Evolutionary conservation across 2,888 invertebrate genomes (phyloP).

Genomic region (Lasius platythorax): DNA sequence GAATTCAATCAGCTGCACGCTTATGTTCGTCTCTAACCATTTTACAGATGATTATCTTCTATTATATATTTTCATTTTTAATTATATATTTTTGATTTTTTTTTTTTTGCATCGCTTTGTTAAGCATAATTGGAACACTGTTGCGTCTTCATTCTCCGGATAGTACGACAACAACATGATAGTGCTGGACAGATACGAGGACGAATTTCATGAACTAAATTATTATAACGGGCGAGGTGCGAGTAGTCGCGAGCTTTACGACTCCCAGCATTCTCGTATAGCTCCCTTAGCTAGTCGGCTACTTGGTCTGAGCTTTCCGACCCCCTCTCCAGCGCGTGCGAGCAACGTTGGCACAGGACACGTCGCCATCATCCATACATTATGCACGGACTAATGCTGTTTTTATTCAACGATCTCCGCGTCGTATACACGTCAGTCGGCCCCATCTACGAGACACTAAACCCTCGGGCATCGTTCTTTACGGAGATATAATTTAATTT

Average conservation of each 20-base stretch:
- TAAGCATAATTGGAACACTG: constrained; percentile 10
- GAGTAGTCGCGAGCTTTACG: constrained; percentile 79
- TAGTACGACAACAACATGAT: constrained; percentile 28
- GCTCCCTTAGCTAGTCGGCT: constrained; percentile 75
- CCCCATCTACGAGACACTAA: constrained; percentile 80
- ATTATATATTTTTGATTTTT: not conserved
- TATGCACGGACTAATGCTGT: constrained; percentile 85
- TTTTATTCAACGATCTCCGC: constrained; percentile 82
- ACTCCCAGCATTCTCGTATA: constrained; percentile 83
- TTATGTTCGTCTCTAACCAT: not conserved
- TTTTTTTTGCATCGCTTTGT: not conserved
- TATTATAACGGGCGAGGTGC: constrained; percentile 81
- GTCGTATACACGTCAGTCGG: constrained; percentile 66
- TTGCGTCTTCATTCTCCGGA: not conserved
- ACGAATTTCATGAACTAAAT: constrained; percentile 82
- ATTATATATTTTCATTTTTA: not conserved
- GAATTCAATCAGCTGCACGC: not conserved
- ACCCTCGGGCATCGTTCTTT: constrained; percentile 82
- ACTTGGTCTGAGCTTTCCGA: constrained; percentile 55
- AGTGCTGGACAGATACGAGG: constrained; percentile 50
- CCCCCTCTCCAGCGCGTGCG: constrained; percentile 33
- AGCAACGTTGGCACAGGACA: constrained; percentile 64
- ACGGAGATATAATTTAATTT: constrained; percentile 85
- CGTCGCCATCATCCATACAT: constrained; percentile 82
- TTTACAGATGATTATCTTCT: not conserved